Evolutionary conservation across 2,888 invertebrate species (phyloP), one percentile per base, ranked within the genome.

Genomic region (Petrolisthes manimaculis): DNA sequence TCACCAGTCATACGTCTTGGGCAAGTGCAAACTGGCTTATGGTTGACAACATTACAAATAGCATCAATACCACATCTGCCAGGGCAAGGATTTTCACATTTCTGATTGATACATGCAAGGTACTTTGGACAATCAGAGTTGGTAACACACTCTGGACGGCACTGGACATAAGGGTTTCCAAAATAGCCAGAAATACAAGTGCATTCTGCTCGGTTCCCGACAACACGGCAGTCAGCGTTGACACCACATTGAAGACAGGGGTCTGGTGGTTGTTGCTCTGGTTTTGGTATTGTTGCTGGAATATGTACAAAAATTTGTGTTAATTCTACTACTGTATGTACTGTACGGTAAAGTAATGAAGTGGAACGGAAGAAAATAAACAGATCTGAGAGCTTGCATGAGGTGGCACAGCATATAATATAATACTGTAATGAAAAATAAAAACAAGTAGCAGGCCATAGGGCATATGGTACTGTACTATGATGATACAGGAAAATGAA

Each of bases 171-270:
- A 4, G 97, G 97, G 94, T 97, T 97, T 18, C 95, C 95, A 93
- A 94, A 95, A 94, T 96, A 97, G 90, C 95, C 95, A n/a, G 95
- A 94, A 90, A 95, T 92, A 92, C 97, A 97, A 51, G 95, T 94
- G 93, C 97, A 97, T 90, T 94, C 93, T 97, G 96, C 55, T 96
- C 96, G 92, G 96, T 97, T 88, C 37, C 89, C 90, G 21, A 90
- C 77, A n/a, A 91, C 90, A 24, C 82, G 89, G 81, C 92, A 92
- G 9, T 91, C 84, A 18, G 92, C 91, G 89, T 92, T 97, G 9
- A 96, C 96, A 18, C 97, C 97, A 92, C 97, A 96, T 56, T 96
- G 96, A 92, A 96, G 95, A 92, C 97, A 97, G 5, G 97, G 97
- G 92, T 95, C 94, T 85, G 93, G 24, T 61, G 37, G 56, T 21